A percentile compares a stretch with the other conserved stretches of the same genome.
Conservation (phyloP, 2,113 vertebrate genomes). For the Condylura cristata region DNA sequence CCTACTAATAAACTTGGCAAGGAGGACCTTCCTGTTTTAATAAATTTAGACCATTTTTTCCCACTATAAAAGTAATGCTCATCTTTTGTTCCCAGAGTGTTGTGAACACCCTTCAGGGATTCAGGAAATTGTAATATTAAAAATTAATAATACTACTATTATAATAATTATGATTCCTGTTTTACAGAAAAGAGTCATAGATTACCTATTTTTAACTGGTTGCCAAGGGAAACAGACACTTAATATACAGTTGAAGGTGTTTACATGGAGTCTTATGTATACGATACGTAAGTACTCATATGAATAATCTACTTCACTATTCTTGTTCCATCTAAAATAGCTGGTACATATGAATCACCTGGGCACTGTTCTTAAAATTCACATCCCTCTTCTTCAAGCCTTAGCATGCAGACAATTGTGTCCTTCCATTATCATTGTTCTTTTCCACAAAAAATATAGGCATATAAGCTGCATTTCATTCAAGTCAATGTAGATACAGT, state of each 20-base stretch:
- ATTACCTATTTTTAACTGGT: not conserved
- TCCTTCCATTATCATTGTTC: not conserved
- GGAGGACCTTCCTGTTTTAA: not conserved
- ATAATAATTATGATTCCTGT: not conserved
- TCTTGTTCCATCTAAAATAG: not conserved
- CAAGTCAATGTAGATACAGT: not conserved
- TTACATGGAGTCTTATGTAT: not conserved
- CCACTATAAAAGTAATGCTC: not conserved
- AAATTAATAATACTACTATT: not conserved
- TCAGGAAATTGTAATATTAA: not conserved
- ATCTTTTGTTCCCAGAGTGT: not conserved
- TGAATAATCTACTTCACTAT: not conserved
- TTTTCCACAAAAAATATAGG: not conserved
- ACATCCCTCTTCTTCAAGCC: not conserved
- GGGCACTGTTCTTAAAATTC: not conserved
- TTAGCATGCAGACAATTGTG: not conserved
- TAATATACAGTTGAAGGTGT: not conserved
- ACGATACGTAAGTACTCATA: not conserved
- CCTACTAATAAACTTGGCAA: not conserved
- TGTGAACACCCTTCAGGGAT: not conserved
- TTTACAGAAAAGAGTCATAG: not conserved
- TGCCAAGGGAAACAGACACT: not conserved
- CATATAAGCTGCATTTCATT: not conserved
- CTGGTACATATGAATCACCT: not conserved
- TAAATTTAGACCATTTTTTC: not conserved